These are phyloP conservation scores for Enteromius mattozi DNA, from an alignment of 2,797 vertebrate genomes.

Conservation along the genomic window DNA sequence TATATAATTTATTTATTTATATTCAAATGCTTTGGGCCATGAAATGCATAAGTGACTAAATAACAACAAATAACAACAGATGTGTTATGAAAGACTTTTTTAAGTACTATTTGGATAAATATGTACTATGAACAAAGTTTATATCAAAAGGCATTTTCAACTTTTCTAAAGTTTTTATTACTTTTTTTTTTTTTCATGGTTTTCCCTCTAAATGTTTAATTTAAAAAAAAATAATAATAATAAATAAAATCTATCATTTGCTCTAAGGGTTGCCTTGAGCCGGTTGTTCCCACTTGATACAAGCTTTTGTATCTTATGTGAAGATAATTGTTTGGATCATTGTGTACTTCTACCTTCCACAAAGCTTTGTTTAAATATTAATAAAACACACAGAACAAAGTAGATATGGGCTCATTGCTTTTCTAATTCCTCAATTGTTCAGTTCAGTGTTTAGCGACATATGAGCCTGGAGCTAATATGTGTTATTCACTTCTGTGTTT, in stretches of 20 bases:
- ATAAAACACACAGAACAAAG: conserved; percentile 12
- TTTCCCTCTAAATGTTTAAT: not conserved
- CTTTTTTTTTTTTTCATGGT: not conserved
- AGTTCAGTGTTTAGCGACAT: not conserved
- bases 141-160: too few species aligned
- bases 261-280: not conserved
- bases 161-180: too few species aligned
- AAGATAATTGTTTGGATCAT: not conserved
- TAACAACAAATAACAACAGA: too few species aligned
- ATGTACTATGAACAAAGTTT: too few species aligned
- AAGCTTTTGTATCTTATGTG: not conserved
- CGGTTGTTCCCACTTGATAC: not conserved
- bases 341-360: not conserved
- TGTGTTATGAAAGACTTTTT: too few species aligned
- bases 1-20: too few species aligned
- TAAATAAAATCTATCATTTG: not conserved
- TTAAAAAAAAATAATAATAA: not conserved
- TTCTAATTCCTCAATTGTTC: conserved; percentile 3
- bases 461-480: conserved; percentile 10
- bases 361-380: conserved; percentile 24
- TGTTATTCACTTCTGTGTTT: not conserved
- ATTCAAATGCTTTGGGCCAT: too few species aligned
- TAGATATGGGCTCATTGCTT: not conserved
- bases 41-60: too few species aligned
- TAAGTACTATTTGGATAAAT: too few species aligned